Conservation (phyloP, 2,113 vertebrate species). For the Ahaetulla prasina region DNA sequence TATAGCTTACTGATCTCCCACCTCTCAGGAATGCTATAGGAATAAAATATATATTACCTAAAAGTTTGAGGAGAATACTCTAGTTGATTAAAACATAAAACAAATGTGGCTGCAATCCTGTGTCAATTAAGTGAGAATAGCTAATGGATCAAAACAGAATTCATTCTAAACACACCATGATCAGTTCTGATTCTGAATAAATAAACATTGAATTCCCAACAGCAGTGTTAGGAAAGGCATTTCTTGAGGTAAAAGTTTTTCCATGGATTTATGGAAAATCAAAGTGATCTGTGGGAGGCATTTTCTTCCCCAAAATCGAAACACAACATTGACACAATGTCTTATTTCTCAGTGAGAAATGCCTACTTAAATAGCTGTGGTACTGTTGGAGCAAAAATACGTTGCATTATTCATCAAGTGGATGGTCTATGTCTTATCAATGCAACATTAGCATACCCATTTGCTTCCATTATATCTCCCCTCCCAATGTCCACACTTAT, state of each 20-base stretch:
- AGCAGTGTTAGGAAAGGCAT: not conserved
- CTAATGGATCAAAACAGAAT: not conserved
- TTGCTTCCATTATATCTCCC: not conserved
- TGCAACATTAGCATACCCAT: not conserved
- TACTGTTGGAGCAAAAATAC: not conserved
- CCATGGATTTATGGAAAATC: not conserved
- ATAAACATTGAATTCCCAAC: not conserved
- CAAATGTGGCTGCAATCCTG: not conserved
- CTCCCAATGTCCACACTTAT: not conserved
- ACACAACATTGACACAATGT: not conserved
- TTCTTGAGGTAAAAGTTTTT: not conserved
- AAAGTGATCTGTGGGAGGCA: not conserved
- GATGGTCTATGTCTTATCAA: not conserved
- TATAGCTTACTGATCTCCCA: not conserved
- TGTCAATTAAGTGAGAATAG: not conserved
- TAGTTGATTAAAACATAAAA: not conserved
- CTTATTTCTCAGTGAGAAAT: not conserved
- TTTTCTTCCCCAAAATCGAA: not conserved
- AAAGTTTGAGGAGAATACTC: not conserved
- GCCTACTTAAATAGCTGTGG: too few species aligned
- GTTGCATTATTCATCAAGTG: not conserved
- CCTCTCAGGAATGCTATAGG: not conserved
- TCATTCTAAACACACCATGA: not conserved
- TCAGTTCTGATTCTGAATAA: not conserved
- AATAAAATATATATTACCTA: not conserved